Conservation (phyloP, 2,888 invertebrate genomes). For the Campoplex nolae region DNA sequence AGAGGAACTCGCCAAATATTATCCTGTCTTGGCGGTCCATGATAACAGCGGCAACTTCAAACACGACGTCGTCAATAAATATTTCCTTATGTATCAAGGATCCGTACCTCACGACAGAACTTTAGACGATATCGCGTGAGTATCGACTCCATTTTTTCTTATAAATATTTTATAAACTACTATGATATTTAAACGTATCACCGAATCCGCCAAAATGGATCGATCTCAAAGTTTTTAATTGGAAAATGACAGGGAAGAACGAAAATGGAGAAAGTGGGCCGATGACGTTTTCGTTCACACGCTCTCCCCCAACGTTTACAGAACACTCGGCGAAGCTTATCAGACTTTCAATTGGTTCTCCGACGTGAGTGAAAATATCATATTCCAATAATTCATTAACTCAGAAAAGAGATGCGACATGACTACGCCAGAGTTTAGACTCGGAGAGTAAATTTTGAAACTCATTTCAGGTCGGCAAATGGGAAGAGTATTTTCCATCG, state of each 20-base stretch:
- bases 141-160: slow-evolving; percentile 51
- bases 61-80: slow-evolving; percentile 93
- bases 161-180: slow-evolving; percentile 30
- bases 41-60: slow-evolving; percentile 89
- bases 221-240: neutral
- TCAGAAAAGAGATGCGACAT: neutral
- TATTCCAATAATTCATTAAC: neutral
- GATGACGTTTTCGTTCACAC: slow-evolving; percentile 96
- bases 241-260: slow-evolving; percentile 90
- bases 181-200: neutral
- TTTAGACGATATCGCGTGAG: slow-evolving; percentile 87
- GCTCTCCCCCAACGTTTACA: slow-evolving; percentile 98
- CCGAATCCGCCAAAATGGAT: too few relatives aligned
- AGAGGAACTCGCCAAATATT: slow-evolving; percentile 90
- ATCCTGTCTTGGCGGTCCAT: slow-evolving; percentile 89
- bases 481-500: slow-evolving; percentile 94
- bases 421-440: too few relatives aligned
- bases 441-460: slow-evolving; percentile 19
- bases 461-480: slow-evolving; percentile 90
- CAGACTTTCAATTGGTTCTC: slow-evolving; percentile 98
- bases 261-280: slow-evolving; percentile 98
- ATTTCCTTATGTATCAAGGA: slow-evolving; percentile 93
- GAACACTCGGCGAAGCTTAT: slow-evolving; percentile 93
- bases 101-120: slow-evolving; percentile 85
- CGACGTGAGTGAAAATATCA: slow-evolving; percentile 83